These are phyloP conservation scores for Paragorgia papillata DNA, from an alignment of 92 coral and sea anemone genomes.

Conservation along the genomic window DNA sequence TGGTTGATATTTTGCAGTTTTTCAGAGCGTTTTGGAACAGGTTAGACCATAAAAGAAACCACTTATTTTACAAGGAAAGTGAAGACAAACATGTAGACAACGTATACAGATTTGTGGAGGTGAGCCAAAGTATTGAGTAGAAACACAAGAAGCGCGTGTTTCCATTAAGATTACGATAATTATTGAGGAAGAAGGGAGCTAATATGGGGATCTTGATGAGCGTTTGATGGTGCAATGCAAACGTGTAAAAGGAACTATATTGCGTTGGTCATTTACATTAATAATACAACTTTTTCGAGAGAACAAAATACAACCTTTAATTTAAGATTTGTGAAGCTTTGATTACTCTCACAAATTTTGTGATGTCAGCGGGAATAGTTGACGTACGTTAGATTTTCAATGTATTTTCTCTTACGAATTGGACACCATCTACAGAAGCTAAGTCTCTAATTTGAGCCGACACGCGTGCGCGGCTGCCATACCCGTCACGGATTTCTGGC, in stretches of 20 bases:
- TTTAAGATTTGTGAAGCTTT: background rate
- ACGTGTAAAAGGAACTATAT: background rate
- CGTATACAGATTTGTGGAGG: constrained; percentile 26
- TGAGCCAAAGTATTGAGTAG: background rate
- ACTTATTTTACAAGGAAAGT: constrained; percentile 15
- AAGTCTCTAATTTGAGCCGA: no score
- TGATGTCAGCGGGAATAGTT: background rate
- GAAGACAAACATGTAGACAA: constrained; percentile 18
- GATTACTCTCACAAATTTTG: background rate
- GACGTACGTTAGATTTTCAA: background rate
- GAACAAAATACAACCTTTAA: background rate
- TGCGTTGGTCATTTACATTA: background rate
- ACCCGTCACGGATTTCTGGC: no score
- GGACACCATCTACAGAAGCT: background rate
- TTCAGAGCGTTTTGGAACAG: constrained; percentile 27
- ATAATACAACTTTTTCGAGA: background rate
- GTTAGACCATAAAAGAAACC: background rate
- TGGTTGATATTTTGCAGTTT: constrained; percentile 16
- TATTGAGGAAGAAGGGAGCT: background rate
- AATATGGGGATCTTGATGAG: background rate
- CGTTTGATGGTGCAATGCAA: background rate
- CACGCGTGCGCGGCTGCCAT: no score
- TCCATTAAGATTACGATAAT: background rate
- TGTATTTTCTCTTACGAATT: background rate
- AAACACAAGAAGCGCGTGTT: constrained; percentile 6